Percentiles rank a stretch among this genome's conserved stretches.
Evolutionary conservation across 2,113 vertebrate species (phyloP).

Genomic region (Cyrtonyx montezumae): DNA sequence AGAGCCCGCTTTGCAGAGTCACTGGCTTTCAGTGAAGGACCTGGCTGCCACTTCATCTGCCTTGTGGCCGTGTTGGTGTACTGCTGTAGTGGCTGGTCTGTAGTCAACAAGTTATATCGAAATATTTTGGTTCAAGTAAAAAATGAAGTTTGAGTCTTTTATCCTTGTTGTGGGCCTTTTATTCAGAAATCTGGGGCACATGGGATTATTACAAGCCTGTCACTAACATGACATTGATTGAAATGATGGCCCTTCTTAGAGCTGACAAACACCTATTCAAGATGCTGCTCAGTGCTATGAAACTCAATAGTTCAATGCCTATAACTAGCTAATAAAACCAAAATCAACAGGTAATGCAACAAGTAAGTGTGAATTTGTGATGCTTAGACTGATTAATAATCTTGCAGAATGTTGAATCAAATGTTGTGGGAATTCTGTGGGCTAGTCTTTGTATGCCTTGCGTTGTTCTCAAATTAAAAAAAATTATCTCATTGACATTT

Average conservation of each 20-base stretch:
- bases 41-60: background rate
- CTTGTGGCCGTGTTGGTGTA: background rate
- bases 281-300: background rate
- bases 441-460: background rate
- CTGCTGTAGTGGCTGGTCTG: background rate
- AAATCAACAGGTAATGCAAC: background rate
- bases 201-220: background rate
- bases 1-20: background rate
- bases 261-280: background rate
- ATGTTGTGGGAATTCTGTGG: background rate
- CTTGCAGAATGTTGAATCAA: background rate
- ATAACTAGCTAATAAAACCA: background rate
- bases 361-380: background rate
- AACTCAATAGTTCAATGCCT: background rate
- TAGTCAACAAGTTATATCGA: fast-evolving
- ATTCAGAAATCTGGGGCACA: background rate
- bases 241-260: background rate
- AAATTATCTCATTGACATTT: background rate
- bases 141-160: background rate
- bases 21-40: background rate
- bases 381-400: background rate
- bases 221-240: background rate
- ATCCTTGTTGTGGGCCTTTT: background rate
- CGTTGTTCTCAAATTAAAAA: background rate
- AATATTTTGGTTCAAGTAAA: background rate